Percentiles rank a stretch among this genome's conserved stretches.
Conservation (phyloP, 2,797 vertebrate genomes). For the Lindbergichthys nudifrons region DNA sequence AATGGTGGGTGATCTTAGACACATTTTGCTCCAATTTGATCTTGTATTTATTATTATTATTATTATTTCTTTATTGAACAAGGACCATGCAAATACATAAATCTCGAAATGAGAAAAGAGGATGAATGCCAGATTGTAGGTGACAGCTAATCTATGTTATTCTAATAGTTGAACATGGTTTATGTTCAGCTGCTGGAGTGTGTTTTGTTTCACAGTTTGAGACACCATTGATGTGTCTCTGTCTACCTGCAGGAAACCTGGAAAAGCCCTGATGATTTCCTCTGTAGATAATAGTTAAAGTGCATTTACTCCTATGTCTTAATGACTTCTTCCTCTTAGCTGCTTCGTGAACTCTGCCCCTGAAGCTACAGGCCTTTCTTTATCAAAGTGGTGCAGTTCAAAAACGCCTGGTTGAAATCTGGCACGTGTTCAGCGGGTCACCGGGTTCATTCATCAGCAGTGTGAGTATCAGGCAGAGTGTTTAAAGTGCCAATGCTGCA, state of each 20-base stretch:
- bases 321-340: slow-evolving; percentile 12
- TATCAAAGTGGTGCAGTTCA: neutral
- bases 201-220: too few relatives aligned
- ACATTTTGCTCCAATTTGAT: too few relatives aligned
- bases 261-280: too few relatives aligned
- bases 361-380: neutral
- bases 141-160: too few relatives aligned
- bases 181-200: neutral
- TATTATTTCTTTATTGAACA: too few relatives aligned
- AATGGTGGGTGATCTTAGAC: too few relatives aligned
- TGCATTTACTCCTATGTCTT: neutral
- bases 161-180: neutral
- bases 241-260: neutral
- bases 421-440: slow-evolving; percentile 51
- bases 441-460: slow-evolving; percentile 49
- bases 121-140: too few relatives aligned
- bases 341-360: slow-evolving; percentile 9
- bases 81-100: too few relatives aligned
- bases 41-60: too few relatives aligned
- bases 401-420: slow-evolving; percentile 8
- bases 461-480: slow-evolving; percentile 44
- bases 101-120: too few relatives aligned
- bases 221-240: neutral
- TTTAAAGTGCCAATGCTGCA: slow-evolving; percentile 69
- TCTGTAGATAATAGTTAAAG: too few relatives aligned